Base-by-base conservation (phyloP, 2,888 invertebrate species). In the Stomorhina lunata region DNA sequence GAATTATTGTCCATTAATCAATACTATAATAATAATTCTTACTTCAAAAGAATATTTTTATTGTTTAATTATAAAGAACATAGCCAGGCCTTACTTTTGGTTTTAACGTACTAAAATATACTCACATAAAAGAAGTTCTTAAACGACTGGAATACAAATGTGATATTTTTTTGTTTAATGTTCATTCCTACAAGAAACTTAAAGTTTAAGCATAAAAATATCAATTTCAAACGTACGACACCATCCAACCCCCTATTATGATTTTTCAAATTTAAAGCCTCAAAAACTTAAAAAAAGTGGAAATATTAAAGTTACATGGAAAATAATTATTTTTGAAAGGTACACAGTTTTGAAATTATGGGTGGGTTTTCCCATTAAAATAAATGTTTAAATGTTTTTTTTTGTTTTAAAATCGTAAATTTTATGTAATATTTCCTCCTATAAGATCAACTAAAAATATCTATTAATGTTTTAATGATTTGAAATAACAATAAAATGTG, bases 301-400 rank as follows among this genome's bases (percentile, higher is more conserved):
- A 15, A 15, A 34, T 25, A 25, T 4, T 22, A 22, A 2, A 20
- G n/a, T 48, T 9, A 50, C 32, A 66, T 50, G 22, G 50, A 66
- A 66, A 48, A n/a, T 66, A 50, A 66, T 66, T 66, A 66, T 66
- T 50, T 66, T 66, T 66, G 32, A 48, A 45, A 17, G 63, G 27
- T 27, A 25, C 15, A 10, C 20, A 43, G 2, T 65, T 29, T 15
- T 37, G 12, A 48, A 50, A 32, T 22, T 48, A 66, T 66, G 65
- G 65, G 65, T 66, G 48, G 65, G 48, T 66, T 48, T 66, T 32
- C 29, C 65, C 48, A 48, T 66, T 48, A 66, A 66, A 66, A 66
- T 66, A 59, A 59, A 59, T 59, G 32, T 37, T 57, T 48, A n/a
- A n/a, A 43, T 43, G 43, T 34, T n/a, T 12, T 53, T 12, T 27